Percentiles rank a stretch among this genome's conserved stretches.
phyloP scores from a whole-genome alignment of 2,797 vertebrate genomes.

The Sylvia borin region DNA sequence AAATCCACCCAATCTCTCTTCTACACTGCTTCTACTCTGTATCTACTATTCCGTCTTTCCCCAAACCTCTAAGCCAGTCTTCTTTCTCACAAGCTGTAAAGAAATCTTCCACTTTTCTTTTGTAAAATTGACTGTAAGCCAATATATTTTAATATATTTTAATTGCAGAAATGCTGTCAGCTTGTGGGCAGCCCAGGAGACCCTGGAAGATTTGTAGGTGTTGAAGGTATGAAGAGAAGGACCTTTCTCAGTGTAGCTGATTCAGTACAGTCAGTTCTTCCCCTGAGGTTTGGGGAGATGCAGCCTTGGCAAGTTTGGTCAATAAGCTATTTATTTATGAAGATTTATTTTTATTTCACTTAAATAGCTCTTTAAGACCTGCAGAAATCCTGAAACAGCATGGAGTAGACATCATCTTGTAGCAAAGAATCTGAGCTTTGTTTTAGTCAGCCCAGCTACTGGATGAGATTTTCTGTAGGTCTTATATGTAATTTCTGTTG shows the following conservation, averaged over 20 bases:
- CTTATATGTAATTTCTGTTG: not conserved
- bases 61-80: not conserved
- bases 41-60: not conserved
- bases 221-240: conserved; percentile 34
- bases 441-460: not conserved
- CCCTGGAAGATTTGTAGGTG: conserved; percentile 19
- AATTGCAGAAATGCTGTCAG: conserved; percentile 12
- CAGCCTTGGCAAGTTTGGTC: not conserved
- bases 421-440: conserved; percentile 7
- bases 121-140: conserved; percentile 1
- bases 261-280: not conserved
- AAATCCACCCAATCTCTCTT: not conserved
- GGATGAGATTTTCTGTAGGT: not conserved
- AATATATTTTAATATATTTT: conserved; percentile 37
- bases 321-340: conserved; percentile 53
- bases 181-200: not conserved
- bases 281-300: conserved; percentile 1
- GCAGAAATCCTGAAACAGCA: conserved; percentile 26
- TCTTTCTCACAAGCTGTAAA: not conserved
- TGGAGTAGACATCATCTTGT: not conserved
- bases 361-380: conserved; percentile 54
- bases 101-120: conserved; percentile 10
- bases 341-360: conserved; percentile 13
- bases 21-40: not conserved
- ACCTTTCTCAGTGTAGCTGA: conserved; percentile 5